These are phyloP conservation scores for Muscidifurax raptorellus DNA, from an alignment of 1,140 invertebrate species.

Conservation along the genomic window DNA sequence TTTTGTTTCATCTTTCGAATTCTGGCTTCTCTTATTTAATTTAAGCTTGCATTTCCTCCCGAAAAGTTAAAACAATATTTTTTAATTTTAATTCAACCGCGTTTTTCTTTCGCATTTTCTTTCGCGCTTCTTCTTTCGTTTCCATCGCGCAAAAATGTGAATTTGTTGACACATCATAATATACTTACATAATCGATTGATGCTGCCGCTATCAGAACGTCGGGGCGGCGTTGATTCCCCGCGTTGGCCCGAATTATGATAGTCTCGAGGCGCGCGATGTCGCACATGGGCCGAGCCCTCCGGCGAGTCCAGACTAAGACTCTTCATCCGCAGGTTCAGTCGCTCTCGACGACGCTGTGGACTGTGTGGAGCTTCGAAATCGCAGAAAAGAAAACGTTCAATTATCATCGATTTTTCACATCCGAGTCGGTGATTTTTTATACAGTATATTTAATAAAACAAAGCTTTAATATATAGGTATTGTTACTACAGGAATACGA, in stretches of 20 bases:
- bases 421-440: not conserved
- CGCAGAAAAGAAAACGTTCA: not conserved
- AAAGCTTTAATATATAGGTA: not conserved
- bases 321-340: constrained; percentile 98
- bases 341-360: constrained; percentile 90
- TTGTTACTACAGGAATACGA: too few relatives aligned
- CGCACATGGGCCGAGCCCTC: constrained; percentile 92
- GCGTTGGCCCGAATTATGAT: constrained; percentile 73
- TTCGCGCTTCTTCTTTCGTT: too few relatives aligned
- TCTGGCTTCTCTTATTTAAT: too few relatives aligned
- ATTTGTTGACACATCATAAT: not conserved
- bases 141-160: too few relatives aligned
- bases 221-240: constrained; percentile 74
- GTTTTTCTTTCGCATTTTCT: too few relatives aligned
- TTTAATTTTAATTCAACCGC: too few relatives aligned
- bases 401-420: not conserved
- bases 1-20: too few relatives aligned
- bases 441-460: not conserved
- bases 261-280: constrained; percentile 78
- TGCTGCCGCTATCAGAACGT: constrained; percentile 78
- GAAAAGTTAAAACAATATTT: too few relatives aligned
- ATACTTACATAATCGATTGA: constrained; percentile 74
- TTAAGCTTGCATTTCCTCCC: too few relatives aligned
- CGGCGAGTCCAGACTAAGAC: constrained; percentile 95
- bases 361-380: constrained; percentile 90